Conservation (phyloP, 1,140 invertebrate genomes). For the Drosophila mauritiana region DNA sequence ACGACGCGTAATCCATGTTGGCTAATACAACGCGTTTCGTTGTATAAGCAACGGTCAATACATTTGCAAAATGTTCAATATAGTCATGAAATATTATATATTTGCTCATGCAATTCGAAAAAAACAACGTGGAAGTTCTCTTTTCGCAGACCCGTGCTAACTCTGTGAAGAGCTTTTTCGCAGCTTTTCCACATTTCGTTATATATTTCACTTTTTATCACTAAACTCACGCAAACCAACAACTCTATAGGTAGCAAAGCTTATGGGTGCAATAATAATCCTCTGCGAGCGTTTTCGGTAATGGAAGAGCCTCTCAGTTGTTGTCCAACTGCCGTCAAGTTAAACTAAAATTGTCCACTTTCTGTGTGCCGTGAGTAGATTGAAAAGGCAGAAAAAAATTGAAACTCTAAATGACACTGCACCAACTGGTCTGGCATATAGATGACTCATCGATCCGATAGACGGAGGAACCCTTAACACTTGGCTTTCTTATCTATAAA, state of each 20-base stretch:
- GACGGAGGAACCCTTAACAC: constrained; percentile 10
- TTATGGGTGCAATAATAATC: constrained; percentile 41
- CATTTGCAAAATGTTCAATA: not conserved
- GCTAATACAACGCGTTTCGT: too few species aligned
- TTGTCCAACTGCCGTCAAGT: constrained; percentile 65
- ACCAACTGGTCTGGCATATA: constrained; percentile 24
- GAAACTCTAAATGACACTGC: not conserved
- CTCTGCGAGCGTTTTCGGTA: constrained; percentile 30
- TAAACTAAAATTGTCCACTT: constrained; percentile 47
- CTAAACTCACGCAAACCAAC: constrained; percentile 25
- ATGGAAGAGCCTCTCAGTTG: constrained; percentile 60
- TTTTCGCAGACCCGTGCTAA: constrained; percentile 25
- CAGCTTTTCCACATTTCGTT: constrained; percentile 33
- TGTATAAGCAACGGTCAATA: not conserved
- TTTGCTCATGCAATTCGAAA: not conserved
- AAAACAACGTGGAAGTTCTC: constrained; percentile 1
- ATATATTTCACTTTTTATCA: constrained; percentile 37
- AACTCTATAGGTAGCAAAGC: constrained; percentile 7
- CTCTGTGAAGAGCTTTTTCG: constrained; percentile 29
- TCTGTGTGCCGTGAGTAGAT: constrained; percentile 47
- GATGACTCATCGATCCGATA: constrained; percentile 50
- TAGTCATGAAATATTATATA: not conserved
- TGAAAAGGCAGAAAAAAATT: not conserved
- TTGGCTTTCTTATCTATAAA: constrained; percentile 11
- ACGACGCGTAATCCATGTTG: too few species aligned